A percentile compares a stretch with the other conserved stretches of the same genome.
Conservation (phyloP, 2,888 invertebrate genomes). For the Anodontia alba region DNA sequence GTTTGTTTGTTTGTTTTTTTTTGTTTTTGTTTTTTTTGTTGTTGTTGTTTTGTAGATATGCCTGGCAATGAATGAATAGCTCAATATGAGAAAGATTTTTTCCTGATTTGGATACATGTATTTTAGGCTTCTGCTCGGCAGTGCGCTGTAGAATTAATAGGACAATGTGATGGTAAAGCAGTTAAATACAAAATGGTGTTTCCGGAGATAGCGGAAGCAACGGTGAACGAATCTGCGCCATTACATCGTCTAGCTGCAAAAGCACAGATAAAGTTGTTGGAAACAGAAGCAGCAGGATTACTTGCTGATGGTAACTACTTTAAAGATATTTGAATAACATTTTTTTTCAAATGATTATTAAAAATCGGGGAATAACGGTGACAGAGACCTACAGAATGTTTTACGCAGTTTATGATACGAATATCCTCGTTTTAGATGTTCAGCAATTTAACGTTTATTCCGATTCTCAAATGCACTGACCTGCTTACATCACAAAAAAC, state of each 20-base stretch:
- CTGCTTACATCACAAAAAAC: no score
- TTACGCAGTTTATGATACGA: no score
- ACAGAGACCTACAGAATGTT: not conserved
- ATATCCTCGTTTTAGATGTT: no score
- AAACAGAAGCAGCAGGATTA: slow-evolving; percentile 38
- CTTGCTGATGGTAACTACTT: not conserved
- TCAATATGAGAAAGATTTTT: no score
- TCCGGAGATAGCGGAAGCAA: not conserved
- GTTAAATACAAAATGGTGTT: not conserved
- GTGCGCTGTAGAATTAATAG: not conserved
- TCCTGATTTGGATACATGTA: no score
- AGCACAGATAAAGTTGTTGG: slow-evolving; percentile 56
- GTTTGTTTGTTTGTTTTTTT: no score
- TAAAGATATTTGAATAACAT: not conserved
- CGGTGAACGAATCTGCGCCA: slow-evolving; percentile 41
- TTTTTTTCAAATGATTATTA: not conserved
- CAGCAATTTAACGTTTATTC: not conserved
- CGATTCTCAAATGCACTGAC: no score
- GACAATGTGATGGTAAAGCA: not conserved
- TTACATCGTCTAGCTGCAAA: slow-evolving; percentile 70
- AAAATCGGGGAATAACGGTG: not conserved
- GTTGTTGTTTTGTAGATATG: no score
- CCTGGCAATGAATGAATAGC: no score
- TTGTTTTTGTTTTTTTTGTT: no score
- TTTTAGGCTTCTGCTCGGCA: no score